Evolutionary conservation across 2,113 vertebrate genomes (phyloP).

Genomic region (Cisticola juncidis): DNA sequence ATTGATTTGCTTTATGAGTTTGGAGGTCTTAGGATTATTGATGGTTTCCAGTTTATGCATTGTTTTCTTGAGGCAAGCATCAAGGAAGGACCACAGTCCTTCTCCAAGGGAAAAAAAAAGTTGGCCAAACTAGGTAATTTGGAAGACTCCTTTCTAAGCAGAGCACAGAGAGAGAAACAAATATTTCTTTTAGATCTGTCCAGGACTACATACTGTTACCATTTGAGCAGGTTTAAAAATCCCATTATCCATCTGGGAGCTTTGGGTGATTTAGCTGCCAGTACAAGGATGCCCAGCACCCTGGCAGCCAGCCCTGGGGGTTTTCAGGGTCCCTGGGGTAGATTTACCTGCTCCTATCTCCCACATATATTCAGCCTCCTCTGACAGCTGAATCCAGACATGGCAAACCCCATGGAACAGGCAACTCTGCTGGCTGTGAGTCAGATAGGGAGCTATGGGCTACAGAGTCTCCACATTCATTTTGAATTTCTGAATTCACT

Average conservation of each 20-base stretch:
- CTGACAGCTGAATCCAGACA: neutral
- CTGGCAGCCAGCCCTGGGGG: neutral
- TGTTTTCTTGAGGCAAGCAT: neutral
- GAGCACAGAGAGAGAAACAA: neutral
- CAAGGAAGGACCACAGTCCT: neutral
- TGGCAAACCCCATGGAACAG: neutral
- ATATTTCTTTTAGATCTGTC: neutral
- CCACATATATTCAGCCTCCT: neutral
- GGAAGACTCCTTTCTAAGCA: neutral
- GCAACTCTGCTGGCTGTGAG: accelerated
- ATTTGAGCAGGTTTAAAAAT: neutral
- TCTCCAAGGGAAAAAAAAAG: neutral
- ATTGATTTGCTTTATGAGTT: neutral
- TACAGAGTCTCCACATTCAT: neutral
- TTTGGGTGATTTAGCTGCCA: neutral
- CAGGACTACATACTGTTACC: neutral
- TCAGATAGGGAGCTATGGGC: neutral
- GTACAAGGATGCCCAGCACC: neutral
- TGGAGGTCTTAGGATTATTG: neutral
- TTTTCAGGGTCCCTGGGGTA: neutral
- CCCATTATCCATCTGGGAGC: neutral
- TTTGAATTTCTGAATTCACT: neutral
- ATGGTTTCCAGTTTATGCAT: neutral
- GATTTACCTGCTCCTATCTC: neutral
- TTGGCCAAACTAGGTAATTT: neutral